Base-by-base conservation (phyloP, 2,888 invertebrate genomes). In the Agriopis marginaria region DNA sequence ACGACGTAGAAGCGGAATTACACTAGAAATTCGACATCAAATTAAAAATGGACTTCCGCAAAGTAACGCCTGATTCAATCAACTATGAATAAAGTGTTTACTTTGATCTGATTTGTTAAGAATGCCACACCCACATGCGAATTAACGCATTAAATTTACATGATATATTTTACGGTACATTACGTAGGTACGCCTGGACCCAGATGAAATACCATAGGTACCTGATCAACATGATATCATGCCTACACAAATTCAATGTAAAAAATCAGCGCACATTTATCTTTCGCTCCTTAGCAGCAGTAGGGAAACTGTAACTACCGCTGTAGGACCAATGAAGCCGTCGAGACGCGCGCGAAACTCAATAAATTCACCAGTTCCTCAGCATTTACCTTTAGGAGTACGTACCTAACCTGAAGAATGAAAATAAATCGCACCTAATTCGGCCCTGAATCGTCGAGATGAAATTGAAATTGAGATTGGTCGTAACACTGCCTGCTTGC, bases 391-490 rank as follows among this genome's bases (percentile, higher is more conserved):
- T 82, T 82, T 77, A 72, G 10, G 78, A 74, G 76, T 75, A 82
- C 58, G 75, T 75, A 82, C 45, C 58, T 45, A 81, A 80, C 80
- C 85, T 82, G 79, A 82, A 81, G 84, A 89, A 88, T 87, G 85
- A 84, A 85, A 87, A 87, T 88, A 88, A 88, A 89, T 87, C 81
- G 85, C 82, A 80, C 81, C 84, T 87, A 87, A 88, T 88, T 86
- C 86, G 75, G 78, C 79, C 79, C 80, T 79, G 84, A 85, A 86
- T 86, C 82, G 85, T 81, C 77, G 79, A 84, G 82, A 86, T 85
- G 84, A 87, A 88, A 87, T 88, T 88, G 88, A 86, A 86, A 88
- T 86, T 84, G 84, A 83, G 83, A 86, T 85, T 83, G 86, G 84
- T 70, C 75, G 77, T 79, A 80, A 80, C 79, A 75, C 76, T 72